Evolutionary conservation across 2,113 vertebrate genomes (phyloP), one percentile per base, ranked within the genome.

Genomic region (Melanocharis versteri): DNA sequence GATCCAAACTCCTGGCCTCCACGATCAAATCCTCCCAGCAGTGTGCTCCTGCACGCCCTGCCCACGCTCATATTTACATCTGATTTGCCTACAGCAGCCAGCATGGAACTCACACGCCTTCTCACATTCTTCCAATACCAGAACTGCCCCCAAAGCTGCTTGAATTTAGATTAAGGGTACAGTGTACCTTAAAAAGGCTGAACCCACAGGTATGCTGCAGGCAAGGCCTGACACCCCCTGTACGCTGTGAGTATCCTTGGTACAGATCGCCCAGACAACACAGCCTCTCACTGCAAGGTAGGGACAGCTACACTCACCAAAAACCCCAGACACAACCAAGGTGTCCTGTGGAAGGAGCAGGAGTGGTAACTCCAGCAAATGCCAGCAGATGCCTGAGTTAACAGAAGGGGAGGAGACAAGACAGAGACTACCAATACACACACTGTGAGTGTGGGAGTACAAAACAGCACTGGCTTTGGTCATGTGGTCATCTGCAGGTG

Each of bases 41-140:
- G 60, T 1, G 1, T 40, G 26, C 31, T 19, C 33, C 57, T 16
- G 53, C 37, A 17, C 0, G 0, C 26, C 11, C 45, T 31, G 26
- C 37, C 39, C 27, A 51, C 0, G 1, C 44, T 48, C 21, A 15
- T 35, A n/a, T 37, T 71, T 19, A 45, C 27, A 85, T 44, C 50
- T 44, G 33, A 70, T 81, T 83, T 84, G 33, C 58, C 48, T 83
- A 21, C 30, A 40, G 15, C 30, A 60, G 47, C 39, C 45, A 68
- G 45, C 56, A 83, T 1, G 4, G 35, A 68, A 57, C 21, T n/a
- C 72, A 69, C 39, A 64, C 0, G 1, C 31, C 17, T 90, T 87
- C 83, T 66, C 68, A 57, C 13, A 23, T 60, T 64, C 51, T 61
- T 90, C 57, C 62, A 82, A 71, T 56, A 75, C 11, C 27, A 94